These are phyloP conservation scores for Holcopasites calliopsidis DNA, from an alignment of 1,140 invertebrate species.

Conservation along the genomic window DNA sequence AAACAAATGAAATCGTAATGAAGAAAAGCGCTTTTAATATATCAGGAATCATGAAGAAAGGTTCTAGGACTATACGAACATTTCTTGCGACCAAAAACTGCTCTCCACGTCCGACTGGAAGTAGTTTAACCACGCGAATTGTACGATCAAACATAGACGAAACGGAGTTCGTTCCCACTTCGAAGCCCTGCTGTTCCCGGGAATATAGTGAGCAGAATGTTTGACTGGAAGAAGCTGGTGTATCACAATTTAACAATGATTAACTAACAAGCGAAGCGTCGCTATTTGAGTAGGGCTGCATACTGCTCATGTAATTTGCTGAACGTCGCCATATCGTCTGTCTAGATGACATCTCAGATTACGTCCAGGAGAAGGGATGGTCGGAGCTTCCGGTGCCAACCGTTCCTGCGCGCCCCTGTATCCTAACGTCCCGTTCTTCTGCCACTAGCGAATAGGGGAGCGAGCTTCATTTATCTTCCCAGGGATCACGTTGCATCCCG, in stretches of 20 bases:
- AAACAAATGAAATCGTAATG: too few relatives aligned
- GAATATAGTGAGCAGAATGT: too few relatives aligned
- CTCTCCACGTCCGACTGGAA: background rate
- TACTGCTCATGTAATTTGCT: slow-evolving; percentile 50
- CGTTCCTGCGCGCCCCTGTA: slow-evolving; percentile 1
- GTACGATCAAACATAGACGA: background rate
- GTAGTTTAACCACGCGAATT: background rate
- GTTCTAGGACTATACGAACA: too few relatives aligned
- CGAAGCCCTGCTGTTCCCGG: too few relatives aligned
- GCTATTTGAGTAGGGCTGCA: background rate
- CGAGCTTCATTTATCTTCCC: slow-evolving; percentile 67
- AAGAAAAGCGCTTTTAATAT: too few relatives aligned
- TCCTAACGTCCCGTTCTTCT: slow-evolving; percentile 35
- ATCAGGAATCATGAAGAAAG: too few relatives aligned
- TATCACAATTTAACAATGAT: slow-evolving; percentile 16
- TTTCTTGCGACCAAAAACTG: too few relatives aligned
- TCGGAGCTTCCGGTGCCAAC: slow-evolving; percentile 4
- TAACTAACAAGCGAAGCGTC: slow-evolving; percentile 20
- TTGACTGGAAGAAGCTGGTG: background rate
- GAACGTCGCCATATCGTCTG: slow-evolving; percentile 18
- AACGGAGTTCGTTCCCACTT: too few relatives aligned
- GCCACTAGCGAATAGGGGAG: slow-evolving; percentile 35
- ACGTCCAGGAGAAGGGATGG: slow-evolving; percentile 38
- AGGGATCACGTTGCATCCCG: slow-evolving; percentile 63
- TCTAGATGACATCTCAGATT: slow-evolving; percentile 48